Conservation (phyloP, 2,113 vertebrate species). For the Alaudala cheleensis region DNA sequence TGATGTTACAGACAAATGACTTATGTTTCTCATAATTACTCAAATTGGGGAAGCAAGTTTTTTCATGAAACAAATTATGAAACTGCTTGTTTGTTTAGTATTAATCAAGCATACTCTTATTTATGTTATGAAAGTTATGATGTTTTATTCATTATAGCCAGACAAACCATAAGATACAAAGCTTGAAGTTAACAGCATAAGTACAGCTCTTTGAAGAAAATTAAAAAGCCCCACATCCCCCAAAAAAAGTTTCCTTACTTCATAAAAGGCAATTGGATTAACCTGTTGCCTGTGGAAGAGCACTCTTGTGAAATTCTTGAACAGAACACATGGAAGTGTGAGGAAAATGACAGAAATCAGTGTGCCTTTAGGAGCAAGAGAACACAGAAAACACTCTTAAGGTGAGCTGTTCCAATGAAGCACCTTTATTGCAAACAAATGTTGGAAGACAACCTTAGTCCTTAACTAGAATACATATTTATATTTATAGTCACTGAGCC, state of each 20-base stretch:
- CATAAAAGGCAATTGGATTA: background rate
- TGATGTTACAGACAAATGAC: background rate
- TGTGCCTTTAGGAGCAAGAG: background rate
- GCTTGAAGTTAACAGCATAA: background rate
- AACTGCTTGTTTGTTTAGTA: background rate
- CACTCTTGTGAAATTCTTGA: background rate
- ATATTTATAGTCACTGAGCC: background rate
- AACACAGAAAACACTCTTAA: background rate
- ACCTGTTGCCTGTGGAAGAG: background rate
- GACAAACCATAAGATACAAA: background rate
- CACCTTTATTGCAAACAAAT: background rate
- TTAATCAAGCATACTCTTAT: background rate
- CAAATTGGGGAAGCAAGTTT: background rate
- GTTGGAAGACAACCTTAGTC: background rate
- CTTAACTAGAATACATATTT: background rate
- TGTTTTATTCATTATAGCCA: background rate
- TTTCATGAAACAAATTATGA: background rate
- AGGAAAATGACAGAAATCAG: background rate
- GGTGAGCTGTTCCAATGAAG: background rate
- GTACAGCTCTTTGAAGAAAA: background rate
- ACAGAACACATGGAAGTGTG: background rate
- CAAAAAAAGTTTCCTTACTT: background rate
- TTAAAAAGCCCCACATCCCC: background rate
- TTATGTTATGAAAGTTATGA: background rate
- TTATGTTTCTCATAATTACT: conserved; percentile 6